Percentiles rank a stretch among this genome's conserved stretches.
phyloP scores from a whole-genome alignment of 2,113 vertebrate species.

The Suricata suricatta region DNA sequence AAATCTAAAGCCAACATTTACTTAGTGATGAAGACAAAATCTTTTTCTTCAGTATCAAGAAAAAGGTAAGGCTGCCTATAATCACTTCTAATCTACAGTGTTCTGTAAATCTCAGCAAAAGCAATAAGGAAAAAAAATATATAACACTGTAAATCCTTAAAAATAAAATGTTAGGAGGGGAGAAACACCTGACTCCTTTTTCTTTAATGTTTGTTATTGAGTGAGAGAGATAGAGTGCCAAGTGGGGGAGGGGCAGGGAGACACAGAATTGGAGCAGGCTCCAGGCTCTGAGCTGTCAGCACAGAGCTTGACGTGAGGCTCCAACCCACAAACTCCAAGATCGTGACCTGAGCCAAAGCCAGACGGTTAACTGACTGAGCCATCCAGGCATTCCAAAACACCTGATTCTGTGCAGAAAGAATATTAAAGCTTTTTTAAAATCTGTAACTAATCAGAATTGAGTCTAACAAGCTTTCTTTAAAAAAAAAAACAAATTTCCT shows the following conservation, averaged over 20 bases:
- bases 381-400: too few relatives aligned
- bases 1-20: background rate
- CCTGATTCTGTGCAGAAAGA: background rate
- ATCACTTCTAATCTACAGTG: background rate
- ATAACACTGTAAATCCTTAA: background rate
- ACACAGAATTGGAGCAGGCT: too few relatives aligned
- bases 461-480: background rate
- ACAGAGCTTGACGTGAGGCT: too few relatives aligned
- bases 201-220: too few relatives aligned
- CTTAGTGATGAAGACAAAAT: background rate
- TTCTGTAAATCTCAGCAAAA: background rate
- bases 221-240: too few relatives aligned
- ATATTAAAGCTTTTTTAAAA: background rate
- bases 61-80: background rate
- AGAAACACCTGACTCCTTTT: background rate
- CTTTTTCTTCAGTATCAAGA: background rate
- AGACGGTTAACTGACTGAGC: too few relatives aligned
- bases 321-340: too few relatives aligned
- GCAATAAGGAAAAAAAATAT: background rate
- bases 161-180: background rate
- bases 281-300: too few relatives aligned
- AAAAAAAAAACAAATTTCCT: background rate
- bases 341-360: too few relatives aligned
- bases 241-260: too few relatives aligned
- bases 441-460: background rate